A percentile compares a stretch with the other conserved stretches of the same genome.
These are phyloP conservation scores for Bufotes viridis DNA, from an alignment of 2,797 vertebrate species.

Conservation along the genomic window DNA sequence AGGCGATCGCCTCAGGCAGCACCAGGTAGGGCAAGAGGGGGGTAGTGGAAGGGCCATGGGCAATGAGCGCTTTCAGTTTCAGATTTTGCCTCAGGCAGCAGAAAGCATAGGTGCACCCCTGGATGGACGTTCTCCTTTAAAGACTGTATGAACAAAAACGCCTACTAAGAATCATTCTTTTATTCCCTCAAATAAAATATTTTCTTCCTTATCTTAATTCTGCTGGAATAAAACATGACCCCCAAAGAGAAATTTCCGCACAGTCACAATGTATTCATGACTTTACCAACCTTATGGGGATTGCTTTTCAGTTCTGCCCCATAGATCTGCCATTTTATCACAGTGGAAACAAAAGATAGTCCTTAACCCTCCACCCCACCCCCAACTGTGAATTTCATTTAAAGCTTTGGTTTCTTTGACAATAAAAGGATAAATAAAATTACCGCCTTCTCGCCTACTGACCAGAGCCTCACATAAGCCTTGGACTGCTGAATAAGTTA, in stretches of 20 bases:
- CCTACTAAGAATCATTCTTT: neutral
- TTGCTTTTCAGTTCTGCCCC: slow-evolving; percentile 7
- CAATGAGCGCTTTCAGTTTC: too few species aligned
- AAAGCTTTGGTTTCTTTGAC: slow-evolving; percentile 32
- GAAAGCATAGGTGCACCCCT: too few species aligned
- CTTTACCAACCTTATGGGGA: slow-evolving; percentile 24
- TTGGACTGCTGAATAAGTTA: slow-evolving; percentile 49
- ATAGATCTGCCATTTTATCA: slow-evolving; percentile 46
- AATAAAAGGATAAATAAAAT: slow-evolving; percentile 37
- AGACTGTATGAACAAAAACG: neutral
- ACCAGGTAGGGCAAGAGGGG: too few species aligned
- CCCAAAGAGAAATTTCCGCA: slow-evolving; percentile 2
- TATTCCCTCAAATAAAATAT: neutral
- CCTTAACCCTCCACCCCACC: neutral
- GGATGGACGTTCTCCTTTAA: neutral
- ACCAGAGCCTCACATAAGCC: slow-evolving; percentile 40
- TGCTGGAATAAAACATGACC: slow-evolving; percentile 6
- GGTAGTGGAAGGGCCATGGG: too few species aligned
- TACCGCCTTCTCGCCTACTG: slow-evolving; percentile 37
- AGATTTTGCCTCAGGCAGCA: too few species aligned
- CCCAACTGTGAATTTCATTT: slow-evolving; percentile 48
- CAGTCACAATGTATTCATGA: slow-evolving; percentile 9
- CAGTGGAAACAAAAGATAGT: slow-evolving; percentile 13
- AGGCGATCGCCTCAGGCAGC: too few species aligned
- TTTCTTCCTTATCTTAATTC: neutral